These are phyloP conservation scores for Scaptomyza hsui DNA, from an alignment of 1,140 invertebrate genomes.

Conservation along the genomic window DNA sequence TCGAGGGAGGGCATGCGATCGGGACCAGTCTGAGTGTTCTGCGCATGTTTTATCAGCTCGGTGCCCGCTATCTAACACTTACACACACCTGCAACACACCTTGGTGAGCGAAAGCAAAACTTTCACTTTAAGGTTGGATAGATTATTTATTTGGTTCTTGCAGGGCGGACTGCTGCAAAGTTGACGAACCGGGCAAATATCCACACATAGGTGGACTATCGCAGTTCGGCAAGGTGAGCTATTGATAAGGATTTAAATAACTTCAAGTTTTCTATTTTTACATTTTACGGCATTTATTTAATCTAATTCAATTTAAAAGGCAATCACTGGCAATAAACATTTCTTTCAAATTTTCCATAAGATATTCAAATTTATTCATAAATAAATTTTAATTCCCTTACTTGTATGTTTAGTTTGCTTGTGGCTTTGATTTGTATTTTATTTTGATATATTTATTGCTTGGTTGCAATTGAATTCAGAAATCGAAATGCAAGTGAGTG, in stretches of 20 bases:
- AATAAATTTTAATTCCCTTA: neutral
- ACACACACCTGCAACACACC: constrained; percentile 95
- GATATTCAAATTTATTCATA: neutral
- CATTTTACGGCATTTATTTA: no score
- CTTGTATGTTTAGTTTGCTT: neutral
- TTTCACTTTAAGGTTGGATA: neutral
- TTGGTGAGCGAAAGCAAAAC: constrained; percentile 86
- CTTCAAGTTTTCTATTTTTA: neutral
- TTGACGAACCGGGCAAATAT: constrained; percentile 88
- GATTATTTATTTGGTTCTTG: constrained; percentile 1
- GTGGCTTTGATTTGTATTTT: neutral
- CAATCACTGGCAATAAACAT: neutral
- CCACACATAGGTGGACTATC: constrained; percentile 89
- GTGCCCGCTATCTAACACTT: constrained; percentile 92
- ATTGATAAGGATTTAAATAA: neutral
- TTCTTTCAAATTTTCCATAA: neutral
- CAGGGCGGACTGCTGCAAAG: constrained; percentile 90
- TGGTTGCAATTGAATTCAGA: neutral
- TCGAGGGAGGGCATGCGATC: constrained; percentile 93
- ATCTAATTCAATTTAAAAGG: neutral
- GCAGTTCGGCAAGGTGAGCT: constrained; percentile 89
- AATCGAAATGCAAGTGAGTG: neutral
- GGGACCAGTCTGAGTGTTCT: constrained; percentile 92
- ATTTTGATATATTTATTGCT: neutral
- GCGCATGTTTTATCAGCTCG: constrained; percentile 92